Conservation (phyloP, 2,113 vertebrate species). For the Aviceda subcristata region DNA sequence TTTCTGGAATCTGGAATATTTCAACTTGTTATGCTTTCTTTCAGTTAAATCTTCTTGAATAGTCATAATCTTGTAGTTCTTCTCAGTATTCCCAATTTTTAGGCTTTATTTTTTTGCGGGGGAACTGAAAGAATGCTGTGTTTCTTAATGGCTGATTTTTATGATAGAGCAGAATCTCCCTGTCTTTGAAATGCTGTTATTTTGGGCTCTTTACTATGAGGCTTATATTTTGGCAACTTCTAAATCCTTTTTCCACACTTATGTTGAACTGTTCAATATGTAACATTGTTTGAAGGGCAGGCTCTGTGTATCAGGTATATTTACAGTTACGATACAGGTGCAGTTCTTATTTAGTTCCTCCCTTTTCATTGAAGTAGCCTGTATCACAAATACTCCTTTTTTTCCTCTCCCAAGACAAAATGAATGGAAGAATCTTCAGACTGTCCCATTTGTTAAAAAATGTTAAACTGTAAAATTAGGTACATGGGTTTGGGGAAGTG, state of each 20-base stretch:
- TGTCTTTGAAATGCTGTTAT: not conserved
- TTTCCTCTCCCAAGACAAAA: not conserved
- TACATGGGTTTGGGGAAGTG: not conserved
- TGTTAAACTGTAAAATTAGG: not conserved
- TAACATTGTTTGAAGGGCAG: not conserved
- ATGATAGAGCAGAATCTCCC: not conserved
- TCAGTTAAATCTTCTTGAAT: not conserved
- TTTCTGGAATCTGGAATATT: not conserved
- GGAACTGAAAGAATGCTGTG: not conserved
- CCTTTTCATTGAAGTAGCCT: not conserved
- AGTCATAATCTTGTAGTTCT: not conserved
- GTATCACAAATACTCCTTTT: not conserved
- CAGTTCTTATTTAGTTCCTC: not conserved
- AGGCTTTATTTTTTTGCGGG: not conserved
- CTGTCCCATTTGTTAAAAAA: not conserved
- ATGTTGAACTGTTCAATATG: rapidly evolving
- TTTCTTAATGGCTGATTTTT: not conserved
- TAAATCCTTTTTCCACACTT: not conserved
- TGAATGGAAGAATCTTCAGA: not conserved
- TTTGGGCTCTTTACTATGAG: not conserved
- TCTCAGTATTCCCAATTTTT: not conserved
- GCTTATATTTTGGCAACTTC: not conserved
- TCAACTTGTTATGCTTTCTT: not conserved
- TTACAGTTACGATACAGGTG: not conserved
- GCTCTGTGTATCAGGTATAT: not conserved